Base-by-base conservation (phyloP, 2,888 invertebrate genomes). In the Cacoxenus indagator region DNA sequence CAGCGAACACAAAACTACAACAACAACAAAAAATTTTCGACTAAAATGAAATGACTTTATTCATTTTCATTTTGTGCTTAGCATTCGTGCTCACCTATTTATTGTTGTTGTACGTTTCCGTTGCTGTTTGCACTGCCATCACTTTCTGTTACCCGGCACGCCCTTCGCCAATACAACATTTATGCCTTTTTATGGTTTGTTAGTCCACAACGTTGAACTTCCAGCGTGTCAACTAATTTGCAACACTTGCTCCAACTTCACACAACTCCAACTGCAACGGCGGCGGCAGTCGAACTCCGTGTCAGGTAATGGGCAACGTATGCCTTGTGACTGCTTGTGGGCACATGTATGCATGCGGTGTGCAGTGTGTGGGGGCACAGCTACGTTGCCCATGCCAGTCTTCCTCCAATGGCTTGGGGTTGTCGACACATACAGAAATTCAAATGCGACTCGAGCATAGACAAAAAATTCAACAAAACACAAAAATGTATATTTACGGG, bases 191-290 rank as follows among this genome's bases (percentile, higher is more conserved):
- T 62, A 45, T 45, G 43, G 61, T 26, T 62, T 24, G 17, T 19
- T 22, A 62, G 14, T 24, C 43, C 61, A 43, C 61, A 22, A 45
- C 45, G 57, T 29, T 26, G 29, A 27, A n/a, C 29, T 31, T 27
- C 24, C 73, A 73, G 84, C 83, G 84, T 86, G 86, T 85, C 84
- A 86, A 86, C 85, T 83, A 86, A 85, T 86, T 86, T 86, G 86
- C 86, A 86, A 79, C 85, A 82, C 81, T 84, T 77, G 69, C 74
- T 64, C 61, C 59, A 43, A 64, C 37, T 37, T 37, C 37, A 37
- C 37, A 37, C 37, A 51, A 51, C 24, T 51, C 19, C 51, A 64
- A 66, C 67, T 31, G 46, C 57, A 61, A 43, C 37, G 29, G 11
- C 17, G 37, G 65, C 57, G 64, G 22, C 43, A 62, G 29, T 55